Percentiles rank a stretch among this genome's conserved stretches.
These are phyloP conservation scores for Bursaphelenchus okinawaensis DNA, from an alignment of 2,888 invertebrate species.

Conservation along the genomic window DNA sequence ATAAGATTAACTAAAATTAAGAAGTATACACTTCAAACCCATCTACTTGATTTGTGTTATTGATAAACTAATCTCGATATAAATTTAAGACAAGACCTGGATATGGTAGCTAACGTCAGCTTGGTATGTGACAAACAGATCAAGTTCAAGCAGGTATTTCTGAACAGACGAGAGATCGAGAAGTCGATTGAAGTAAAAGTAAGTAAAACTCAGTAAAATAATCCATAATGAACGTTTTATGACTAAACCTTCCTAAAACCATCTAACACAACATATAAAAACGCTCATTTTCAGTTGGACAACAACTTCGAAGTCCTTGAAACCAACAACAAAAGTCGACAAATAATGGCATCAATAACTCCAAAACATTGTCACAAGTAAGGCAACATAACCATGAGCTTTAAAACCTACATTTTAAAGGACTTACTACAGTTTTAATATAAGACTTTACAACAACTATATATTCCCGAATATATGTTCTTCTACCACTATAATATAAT, in stretches of 20 bases:
- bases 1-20: not conserved
- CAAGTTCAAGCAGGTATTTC: conserved; percentile 31
- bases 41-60: conserved; percentile 1
- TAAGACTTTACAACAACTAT: too few species aligned
- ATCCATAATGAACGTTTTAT: not conserved
- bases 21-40: too few species aligned
- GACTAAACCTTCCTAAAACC: not conserved
- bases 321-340: conserved; percentile 33
- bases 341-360: conserved; percentile 47
- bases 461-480: too few species aligned
- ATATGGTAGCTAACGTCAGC: conserved; percentile 32
- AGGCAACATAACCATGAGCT: not conserved
- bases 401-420: too few species aligned
- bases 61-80: not conserved
- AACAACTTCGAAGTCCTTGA: conserved; percentile 49
- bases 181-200: conserved; percentile 33
- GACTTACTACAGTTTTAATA: too few species aligned
- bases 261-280: not conserved
- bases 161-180: conserved; percentile 15
- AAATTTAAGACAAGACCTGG: conserved; percentile 27
- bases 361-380: conserved; percentile 50
- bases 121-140: conserved; percentile 29
- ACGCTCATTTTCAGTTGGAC: conserved; percentile 43
- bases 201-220: not conserved
- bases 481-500: too few species aligned